Conservation (phyloP, 2,113 vertebrate genomes). For the Phyllostomus hastatus region DNA sequence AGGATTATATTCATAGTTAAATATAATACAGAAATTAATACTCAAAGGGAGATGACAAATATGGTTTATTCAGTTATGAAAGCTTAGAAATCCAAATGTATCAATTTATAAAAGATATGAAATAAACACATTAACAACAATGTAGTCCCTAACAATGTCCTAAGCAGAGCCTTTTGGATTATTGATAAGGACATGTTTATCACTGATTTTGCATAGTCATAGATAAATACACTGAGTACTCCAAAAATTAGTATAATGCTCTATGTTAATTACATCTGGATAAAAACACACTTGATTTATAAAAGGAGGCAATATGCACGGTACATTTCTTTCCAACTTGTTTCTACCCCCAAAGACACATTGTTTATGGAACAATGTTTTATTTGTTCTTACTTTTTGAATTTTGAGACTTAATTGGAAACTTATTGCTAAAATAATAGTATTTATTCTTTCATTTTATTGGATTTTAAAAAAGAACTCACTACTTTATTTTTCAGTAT, state of each 20-base stretch:
- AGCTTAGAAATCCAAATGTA: not conserved
- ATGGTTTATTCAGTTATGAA: not conserved
- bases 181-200: not conserved
- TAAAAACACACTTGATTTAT: not conserved
- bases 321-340: not conserved
- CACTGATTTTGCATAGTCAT: not conserved
- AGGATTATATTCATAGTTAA: not conserved
- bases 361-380: not conserved
- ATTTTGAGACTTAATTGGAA: not conserved
- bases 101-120: not conserved
- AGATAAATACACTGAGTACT: not conserved
- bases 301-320: not conserved
- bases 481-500: not conserved
- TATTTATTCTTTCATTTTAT: not conserved
- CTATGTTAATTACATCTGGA: not conserved
- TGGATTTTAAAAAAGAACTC: not conserved
- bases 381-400: not conserved
- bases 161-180: not conserved
- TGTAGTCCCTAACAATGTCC: not conserved
- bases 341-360: not conserved
- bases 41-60: not conserved
- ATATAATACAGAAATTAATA: not conserved
- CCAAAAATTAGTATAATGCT: not conserved
- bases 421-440: not conserved
- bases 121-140: not conserved